Evolutionary conservation across 2,113 vertebrate species (phyloP).

Genomic region (Sula dactylatra): DNA sequence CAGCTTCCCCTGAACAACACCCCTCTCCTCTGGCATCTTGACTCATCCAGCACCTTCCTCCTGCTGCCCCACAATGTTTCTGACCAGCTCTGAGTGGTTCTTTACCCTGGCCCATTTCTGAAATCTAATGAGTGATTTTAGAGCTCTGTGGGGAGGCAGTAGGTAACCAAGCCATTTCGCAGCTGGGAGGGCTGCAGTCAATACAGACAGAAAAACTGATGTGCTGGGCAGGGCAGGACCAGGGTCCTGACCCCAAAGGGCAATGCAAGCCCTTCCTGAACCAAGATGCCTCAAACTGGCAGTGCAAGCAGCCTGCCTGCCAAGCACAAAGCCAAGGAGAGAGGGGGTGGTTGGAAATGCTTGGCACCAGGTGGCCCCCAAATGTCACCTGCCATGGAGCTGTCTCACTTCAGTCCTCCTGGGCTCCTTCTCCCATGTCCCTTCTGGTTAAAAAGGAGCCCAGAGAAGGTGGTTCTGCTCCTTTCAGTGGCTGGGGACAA

Average conservation of each 20-base stretch:
- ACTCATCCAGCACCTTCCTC: neutral
- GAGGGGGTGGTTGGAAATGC: neutral
- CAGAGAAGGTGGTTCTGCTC: neutral
- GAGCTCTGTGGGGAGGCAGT: neutral
- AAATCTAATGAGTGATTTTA: neutral
- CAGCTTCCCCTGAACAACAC: neutral
- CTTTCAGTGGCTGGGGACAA: neutral
- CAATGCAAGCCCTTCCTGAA: neutral
- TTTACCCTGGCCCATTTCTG: neutral
- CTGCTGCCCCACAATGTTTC: neutral
- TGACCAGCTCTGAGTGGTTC: neutral
- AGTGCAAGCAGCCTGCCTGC: neutral
- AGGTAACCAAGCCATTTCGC: neutral
- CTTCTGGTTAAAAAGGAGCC: neutral
- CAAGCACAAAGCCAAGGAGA: neutral
- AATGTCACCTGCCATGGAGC: rapidly evolving
- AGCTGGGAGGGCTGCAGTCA: neutral
- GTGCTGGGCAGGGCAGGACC: neutral
- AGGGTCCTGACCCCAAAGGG: neutral
- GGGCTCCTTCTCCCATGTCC: neutral
- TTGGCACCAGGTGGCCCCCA: neutral
- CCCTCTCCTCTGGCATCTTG: neutral
- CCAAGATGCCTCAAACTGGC: neutral
- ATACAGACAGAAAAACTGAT: neutral
- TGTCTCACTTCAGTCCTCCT: neutral